Conservation (phyloP, 1,140 invertebrate genomes). For the Triops cancriformis region DNA sequence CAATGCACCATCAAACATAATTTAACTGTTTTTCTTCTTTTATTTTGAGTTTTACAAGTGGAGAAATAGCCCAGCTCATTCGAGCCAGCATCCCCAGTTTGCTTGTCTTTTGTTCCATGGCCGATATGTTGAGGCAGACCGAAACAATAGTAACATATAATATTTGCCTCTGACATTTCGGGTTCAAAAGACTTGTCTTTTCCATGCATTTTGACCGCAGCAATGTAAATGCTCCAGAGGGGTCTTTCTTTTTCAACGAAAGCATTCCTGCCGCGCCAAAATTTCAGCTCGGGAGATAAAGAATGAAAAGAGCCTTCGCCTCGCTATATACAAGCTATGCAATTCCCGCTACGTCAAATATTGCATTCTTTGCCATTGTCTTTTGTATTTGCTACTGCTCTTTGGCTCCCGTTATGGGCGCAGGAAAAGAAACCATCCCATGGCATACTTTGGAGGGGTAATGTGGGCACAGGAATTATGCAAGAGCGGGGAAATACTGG, state of each 20-base stretch:
- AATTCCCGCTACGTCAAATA: not conserved
- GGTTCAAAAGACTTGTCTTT: not conserved
- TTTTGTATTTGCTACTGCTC: not conserved
- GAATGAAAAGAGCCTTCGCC: not conserved
- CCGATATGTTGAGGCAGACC: not conserved
- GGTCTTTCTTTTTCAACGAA: not conserved
- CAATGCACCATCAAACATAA: not conserved
- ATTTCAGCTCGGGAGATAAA: not conserved
- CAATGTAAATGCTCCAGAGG: not conserved
- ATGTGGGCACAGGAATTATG: too few relatives aligned
- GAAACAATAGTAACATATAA: not conserved
- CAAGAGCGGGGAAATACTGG: too few relatives aligned
- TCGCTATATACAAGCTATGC: not conserved
- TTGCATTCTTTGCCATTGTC: not conserved
- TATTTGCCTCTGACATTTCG: not conserved
- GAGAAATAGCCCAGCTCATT: not conserved
- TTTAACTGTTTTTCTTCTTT: not conserved
- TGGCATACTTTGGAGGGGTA: too few relatives aligned
- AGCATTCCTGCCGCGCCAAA: constrained; percentile 8
- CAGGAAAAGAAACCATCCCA: not conserved
- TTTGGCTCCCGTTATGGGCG: not conserved
- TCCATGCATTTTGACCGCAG: not conserved
- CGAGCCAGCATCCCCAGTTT: not conserved
- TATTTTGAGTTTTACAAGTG: too few relatives aligned
- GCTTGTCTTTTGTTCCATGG: not conserved